Percentiles rank a stretch among this genome's conserved stretches.
Evolutionary conservation across 2,113 vertebrate species (phyloP).

Genomic region (Coryphaenoides rupestris): DNA sequence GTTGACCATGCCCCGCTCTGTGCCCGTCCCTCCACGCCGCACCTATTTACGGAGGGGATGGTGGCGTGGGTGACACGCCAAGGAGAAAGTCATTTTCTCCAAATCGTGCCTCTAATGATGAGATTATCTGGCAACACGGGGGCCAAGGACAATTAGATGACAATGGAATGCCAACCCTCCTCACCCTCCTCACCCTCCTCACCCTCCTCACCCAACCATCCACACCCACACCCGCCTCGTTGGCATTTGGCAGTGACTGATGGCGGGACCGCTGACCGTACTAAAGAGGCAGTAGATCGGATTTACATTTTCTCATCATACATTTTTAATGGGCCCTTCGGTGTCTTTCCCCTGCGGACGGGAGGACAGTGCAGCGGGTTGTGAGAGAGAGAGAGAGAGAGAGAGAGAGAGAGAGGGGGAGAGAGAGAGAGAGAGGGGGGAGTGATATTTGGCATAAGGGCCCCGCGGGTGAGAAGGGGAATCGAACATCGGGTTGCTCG

Average conservation of each 20-base stretch:
- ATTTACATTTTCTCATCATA: constrained; percentile 29
- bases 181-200: background rate
- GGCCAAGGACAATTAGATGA: constrained; percentile 57
- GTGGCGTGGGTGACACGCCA: constrained; percentile 11
- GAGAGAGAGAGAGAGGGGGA: background rate
- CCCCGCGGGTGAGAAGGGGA: too few species aligned
- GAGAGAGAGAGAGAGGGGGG: too few species aligned
- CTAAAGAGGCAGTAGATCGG: constrained; percentile 33
- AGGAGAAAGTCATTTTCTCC: constrained; percentile 47
- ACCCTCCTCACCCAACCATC: too few species aligned
- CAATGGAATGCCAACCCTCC: constrained; percentile 40
- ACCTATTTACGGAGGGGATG: constrained; percentile 30
- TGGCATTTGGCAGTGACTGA: constrained; percentile 46
- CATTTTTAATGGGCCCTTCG: too few species aligned
- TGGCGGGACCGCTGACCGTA: constrained; percentile 19
- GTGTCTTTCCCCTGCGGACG: too few species aligned
- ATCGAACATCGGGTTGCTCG: too few species aligned
- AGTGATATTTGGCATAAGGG: too few species aligned
- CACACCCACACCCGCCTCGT: background rate
- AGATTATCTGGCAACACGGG: constrained; percentile 50
- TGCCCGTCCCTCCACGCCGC: constrained; percentile 10
- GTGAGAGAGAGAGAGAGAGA: background rate
- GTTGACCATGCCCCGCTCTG: too few species aligned
- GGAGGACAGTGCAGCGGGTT: too few species aligned
- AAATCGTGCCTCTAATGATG: constrained; percentile 51